Evolutionary conservation across 2,797 vertebrate species (phyloP), one percentile per base, ranked within the genome.

Genomic region (Arnoldichthys spilopterus): DNA sequence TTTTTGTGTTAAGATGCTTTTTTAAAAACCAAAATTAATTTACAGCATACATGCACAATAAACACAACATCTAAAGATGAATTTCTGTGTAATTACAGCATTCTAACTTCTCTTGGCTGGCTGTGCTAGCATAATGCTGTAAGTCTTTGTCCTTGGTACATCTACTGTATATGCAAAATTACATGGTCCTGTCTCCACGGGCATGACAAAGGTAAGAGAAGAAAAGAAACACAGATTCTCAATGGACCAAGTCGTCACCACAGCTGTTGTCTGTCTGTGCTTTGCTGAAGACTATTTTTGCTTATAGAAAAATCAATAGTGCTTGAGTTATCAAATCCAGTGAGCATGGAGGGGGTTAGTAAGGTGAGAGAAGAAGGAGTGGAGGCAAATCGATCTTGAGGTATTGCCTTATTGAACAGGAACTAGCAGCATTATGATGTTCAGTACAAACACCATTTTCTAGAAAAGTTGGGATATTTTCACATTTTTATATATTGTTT

Each of bases 281-380:
- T 81, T 78, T 74, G 85, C 88, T 80, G 86, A 90, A 90, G 92
- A 92, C 93, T 95, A 90, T 93, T 95, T 94, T 95, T 92, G 91
- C 93, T 95, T 95, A 96, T 96, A 94, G 93, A 93, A 96, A 97
- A 97, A 97, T 97, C 96, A 88, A 97, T 97, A 91, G 51, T n/a
- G 89, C 92, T 93, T 94, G 95, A 96, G 94, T 96, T 97, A 95
- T 95, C 95, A 94, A 94, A 95, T 93, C 90, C 90, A 83, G 86
- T 82, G 83, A 89, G 92, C 88, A 83, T 90, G 89, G 83, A 83
- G 90, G 87, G 87, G 88, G 76, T 83, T 84, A 90, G 88, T 87
- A 88, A 88, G 86, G 90, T 88, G 88, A 90, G 88, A 90, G 83
- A 85, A 88, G 83, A 86, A 84, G 85, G 86, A 92, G 89, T 88